Evolutionary conservation across 2,797 vertebrate genomes (phyloP).

Genomic region (Scolopax bukidnonensis): DNA sequence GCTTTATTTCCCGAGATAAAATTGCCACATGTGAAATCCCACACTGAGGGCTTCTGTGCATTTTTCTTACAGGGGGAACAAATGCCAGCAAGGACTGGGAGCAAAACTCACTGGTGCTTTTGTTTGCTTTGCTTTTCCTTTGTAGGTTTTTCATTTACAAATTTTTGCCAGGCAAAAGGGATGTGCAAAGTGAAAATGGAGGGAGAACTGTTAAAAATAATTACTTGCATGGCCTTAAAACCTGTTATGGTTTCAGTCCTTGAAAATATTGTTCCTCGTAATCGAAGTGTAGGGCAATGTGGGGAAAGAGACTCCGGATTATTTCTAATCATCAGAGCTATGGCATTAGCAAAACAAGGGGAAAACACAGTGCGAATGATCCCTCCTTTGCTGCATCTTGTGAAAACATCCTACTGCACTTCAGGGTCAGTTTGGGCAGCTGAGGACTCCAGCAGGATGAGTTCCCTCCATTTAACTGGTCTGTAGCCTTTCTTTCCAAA

Average conservation of each 20-base stretch:
- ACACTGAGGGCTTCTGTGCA: not conserved
- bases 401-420: not conserved
- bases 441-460: not conserved
- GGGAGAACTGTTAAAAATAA: not conserved
- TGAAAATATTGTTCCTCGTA: not conserved
- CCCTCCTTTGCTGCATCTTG: fast-evolving
- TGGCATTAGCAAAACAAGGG: fast-evolving
- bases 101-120: not conserved
- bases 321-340: not conserved
- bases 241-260: not conserved
- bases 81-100: not conserved
- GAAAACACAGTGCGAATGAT: not conserved
- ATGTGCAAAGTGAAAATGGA: not conserved
- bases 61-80: slow-evolving; percentile 26
- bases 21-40: not conserved
- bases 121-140: not conserved
- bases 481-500: not conserved
- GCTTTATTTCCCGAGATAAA: not conserved
- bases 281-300: not conserved
- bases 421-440: not conserved
- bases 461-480: not conserved
- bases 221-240: not conserved
- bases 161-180: not conserved
- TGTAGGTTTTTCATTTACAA: not conserved
- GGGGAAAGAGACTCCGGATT: not conserved